Conservation (phyloP, 2,113 vertebrate species). For the Carlito syrichta region DNA sequence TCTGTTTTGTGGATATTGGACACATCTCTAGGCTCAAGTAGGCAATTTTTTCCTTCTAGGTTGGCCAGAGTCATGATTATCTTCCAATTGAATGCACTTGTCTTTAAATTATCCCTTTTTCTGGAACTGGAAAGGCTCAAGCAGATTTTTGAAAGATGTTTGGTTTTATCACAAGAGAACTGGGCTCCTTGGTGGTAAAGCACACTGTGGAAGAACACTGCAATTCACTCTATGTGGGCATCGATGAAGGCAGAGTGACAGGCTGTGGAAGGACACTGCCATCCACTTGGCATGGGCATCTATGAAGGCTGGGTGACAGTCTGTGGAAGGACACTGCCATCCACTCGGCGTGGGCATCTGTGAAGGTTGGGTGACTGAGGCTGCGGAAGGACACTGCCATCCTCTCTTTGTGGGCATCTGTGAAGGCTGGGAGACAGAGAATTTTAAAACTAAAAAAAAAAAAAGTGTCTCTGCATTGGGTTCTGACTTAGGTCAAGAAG, state of each 20-base stretch:
- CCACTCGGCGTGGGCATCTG: neutral
- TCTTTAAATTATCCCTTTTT: neutral
- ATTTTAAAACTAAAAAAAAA: neutral
- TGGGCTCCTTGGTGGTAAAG: neutral
- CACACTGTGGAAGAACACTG: neutral
- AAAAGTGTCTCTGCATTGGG: neutral
- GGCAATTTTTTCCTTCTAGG: neutral
- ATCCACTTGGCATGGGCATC: neutral
- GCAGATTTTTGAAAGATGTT: neutral
- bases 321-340: too few relatives aligned
- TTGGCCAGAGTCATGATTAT: neutral
- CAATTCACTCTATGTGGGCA: rapidly evolving
- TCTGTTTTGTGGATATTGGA: too few relatives aligned
- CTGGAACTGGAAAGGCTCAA: neutral
- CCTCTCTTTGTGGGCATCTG: neutral
- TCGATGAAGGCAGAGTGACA: neutral
- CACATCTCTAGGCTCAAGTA: neutral
- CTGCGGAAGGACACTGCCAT: rapidly evolving
- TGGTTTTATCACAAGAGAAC: neutral
- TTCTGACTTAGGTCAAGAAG: neutral
- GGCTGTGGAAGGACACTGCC: neutral
- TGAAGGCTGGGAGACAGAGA: neutral
- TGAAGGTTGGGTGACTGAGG: neutral
- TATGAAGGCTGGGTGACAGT: neutral
- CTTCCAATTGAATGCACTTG: neutral